These are phyloP conservation scores for Ophioderma brevispina DNA, from an alignment of 35 echinoderm and acorn worm genomes.

Conservation along the genomic window DNA sequence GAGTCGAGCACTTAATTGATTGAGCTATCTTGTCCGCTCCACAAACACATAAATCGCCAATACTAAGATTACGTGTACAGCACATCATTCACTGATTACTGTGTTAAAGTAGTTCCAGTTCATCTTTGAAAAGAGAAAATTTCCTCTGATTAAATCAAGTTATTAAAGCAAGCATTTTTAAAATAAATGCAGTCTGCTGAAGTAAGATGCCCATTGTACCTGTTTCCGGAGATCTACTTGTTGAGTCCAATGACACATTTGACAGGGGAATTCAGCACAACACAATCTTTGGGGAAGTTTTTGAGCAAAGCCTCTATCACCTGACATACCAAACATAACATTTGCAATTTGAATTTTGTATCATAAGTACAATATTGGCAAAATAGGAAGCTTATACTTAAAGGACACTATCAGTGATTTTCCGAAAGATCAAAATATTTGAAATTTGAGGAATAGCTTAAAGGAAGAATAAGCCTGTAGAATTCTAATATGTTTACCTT, in stretches of 20 bases:
- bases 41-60: no score
- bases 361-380: no score
- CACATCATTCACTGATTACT: not conserved
- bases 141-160: not conserved
- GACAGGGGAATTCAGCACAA: constrained; percentile 35
- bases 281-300: constrained; percentile 12
- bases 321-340: no score
- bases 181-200: not conserved
- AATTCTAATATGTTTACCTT: no score
- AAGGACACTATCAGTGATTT: no score
- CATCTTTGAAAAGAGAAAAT: not conserved
- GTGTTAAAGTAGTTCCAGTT: not conserved
- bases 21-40: no score
- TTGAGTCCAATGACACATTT: constrained; percentile 7
- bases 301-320: constrained; percentile 36
- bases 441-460: no score
- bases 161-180: not conserved
- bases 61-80: not conserved
- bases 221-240: not conserved
- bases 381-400: no score
- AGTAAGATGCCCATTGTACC: not conserved
- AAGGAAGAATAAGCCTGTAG: no score
- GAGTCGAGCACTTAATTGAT: no score
- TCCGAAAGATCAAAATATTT: no score
- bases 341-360: no score